These are phyloP conservation scores for Drosophila asahinai DNA, from an alignment of 1,140 invertebrate species.

Conservation along the genomic window DNA sequence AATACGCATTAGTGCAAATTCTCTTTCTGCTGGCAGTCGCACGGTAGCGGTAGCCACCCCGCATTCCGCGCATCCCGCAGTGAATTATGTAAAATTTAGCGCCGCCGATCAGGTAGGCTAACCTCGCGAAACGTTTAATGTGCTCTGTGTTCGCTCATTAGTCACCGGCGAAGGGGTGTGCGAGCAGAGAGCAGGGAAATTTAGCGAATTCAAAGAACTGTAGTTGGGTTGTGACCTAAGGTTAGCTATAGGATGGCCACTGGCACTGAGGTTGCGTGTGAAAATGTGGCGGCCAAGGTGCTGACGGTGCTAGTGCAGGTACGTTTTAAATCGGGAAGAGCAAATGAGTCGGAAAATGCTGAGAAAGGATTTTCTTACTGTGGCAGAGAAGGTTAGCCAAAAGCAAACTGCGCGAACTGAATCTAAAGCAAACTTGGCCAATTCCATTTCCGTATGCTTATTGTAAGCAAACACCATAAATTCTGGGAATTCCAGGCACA, in stretches of 20 bases:
- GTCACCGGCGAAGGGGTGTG: constrained; percentile 16
- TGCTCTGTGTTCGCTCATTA: constrained; percentile 23
- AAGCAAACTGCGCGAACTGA: constrained; percentile 20
- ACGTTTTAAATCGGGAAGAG: not conserved
- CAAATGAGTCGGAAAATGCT: constrained; percentile 7
- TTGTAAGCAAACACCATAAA: constrained; percentile 56
- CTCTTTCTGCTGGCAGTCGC: constrained; percentile 21
- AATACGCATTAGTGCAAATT: constrained; percentile 10
- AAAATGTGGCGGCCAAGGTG: constrained; percentile 40
- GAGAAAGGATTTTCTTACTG: constrained; percentile 30
- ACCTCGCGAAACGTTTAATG: constrained; percentile 11
- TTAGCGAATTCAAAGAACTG: constrained; percentile 30
- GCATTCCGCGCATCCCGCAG: constrained; percentile 8
- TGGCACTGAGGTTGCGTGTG: constrained; percentile 42
- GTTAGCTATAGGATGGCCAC: not conserved
- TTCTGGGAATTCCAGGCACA: constrained; percentile 44
- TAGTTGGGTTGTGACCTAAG: constrained; percentile 1
- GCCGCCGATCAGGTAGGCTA: constrained; percentile 28
- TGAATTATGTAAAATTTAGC: constrained; percentile 53
- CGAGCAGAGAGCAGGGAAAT: constrained; percentile 9
- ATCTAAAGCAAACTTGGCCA: constrained; percentile 29
- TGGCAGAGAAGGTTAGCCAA: constrained; percentile 17
- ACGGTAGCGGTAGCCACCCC: constrained; percentile 31
- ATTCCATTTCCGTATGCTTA: constrained; percentile 59
- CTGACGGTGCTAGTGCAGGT: constrained; percentile 1